These are phyloP conservation scores for Villa cingulata DNA, from an alignment of 2,888 invertebrate species.

Conservation along the genomic window DNA sequence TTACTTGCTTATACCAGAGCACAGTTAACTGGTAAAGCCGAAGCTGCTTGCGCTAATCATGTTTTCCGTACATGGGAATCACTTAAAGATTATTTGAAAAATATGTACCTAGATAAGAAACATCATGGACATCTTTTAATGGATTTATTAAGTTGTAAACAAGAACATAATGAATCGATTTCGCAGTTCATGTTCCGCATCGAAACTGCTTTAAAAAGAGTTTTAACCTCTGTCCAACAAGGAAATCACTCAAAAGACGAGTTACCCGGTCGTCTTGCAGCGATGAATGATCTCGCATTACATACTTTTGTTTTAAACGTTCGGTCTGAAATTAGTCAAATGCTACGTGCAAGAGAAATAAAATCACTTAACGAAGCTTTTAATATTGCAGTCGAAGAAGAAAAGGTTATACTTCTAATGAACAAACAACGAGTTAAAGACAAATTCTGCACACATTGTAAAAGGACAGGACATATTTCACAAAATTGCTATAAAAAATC, in stretches of 20 bases:
- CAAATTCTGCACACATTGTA: background rate
- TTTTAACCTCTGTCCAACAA: background rate
- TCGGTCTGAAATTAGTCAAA: background rate
- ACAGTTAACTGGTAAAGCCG: slow-evolving; percentile 8
- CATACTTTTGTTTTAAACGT: background rate
- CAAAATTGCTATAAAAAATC: no score
- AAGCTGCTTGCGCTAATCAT: slow-evolving; percentile 3
- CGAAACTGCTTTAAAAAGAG: slow-evolving; percentile 2
- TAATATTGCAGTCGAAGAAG: background rate
- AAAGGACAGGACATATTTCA: background rate
- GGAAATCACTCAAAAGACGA: background rate
- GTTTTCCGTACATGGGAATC: slow-evolving; percentile 1
- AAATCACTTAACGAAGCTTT: background rate
- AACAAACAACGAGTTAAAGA: background rate
- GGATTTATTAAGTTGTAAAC: slow-evolving; percentile 5
- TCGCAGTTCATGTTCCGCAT: slow-evolving; percentile 5
- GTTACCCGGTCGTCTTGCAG: background rate
- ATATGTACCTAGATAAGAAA: slow-evolving; percentile 6
- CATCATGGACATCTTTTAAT: slow-evolving; percentile 4
- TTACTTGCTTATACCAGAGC: slow-evolving; percentile 3
- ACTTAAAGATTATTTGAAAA: slow-evolving; percentile 5
- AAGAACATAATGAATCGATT: slow-evolving; percentile 1
- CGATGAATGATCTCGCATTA: background rate
- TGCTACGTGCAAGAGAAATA: background rate
- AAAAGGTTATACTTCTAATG: no score